A percentile compares a stretch with the other conserved stretches of the same genome.
phyloP scores from a whole-genome alignment of 2,888 invertebrate genomes.

The Xestoiulus laeticollis region DNA sequence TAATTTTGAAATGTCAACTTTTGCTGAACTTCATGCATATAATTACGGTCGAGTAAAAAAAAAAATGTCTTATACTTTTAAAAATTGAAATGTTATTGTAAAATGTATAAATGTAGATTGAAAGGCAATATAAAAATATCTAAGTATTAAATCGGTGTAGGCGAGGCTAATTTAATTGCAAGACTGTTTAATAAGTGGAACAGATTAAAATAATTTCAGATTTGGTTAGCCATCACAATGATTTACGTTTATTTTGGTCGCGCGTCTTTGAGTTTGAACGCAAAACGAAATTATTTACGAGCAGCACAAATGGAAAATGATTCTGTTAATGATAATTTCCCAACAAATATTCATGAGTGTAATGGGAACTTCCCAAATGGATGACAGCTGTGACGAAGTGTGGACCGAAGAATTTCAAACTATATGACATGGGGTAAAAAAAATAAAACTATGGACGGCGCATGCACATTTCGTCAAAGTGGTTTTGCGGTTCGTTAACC shows the following conservation, averaged over 20 bases:
- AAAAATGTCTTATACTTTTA: too few species aligned
- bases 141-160: not conserved
- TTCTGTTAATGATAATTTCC: constrained; percentile 21
- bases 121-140: too few species aligned
- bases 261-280: not conserved
- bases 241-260: not conserved
- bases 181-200: not conserved
- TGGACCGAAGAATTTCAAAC: not conserved
- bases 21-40: too few species aligned
- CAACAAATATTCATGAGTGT: constrained; percentile 25
- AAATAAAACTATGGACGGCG: not conserved
- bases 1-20: too few species aligned
- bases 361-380: constrained; percentile 33
- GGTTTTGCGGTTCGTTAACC: constrained; percentile 37
- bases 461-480: constrained; percentile 17
- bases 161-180: constrained; percentile 5
- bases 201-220: not conserved
- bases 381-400: constrained; percentile 24
- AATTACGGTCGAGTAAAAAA: too few species aligned
- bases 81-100: too few species aligned
- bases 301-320: constrained; percentile 25
- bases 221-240: not conserved
- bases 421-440: not conserved
- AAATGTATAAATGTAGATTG: too few species aligned
- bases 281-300: constrained; percentile 23